Evolutionary conservation across 2,113 vertebrate species (phyloP).

Genomic region (Fulica atra): DNA sequence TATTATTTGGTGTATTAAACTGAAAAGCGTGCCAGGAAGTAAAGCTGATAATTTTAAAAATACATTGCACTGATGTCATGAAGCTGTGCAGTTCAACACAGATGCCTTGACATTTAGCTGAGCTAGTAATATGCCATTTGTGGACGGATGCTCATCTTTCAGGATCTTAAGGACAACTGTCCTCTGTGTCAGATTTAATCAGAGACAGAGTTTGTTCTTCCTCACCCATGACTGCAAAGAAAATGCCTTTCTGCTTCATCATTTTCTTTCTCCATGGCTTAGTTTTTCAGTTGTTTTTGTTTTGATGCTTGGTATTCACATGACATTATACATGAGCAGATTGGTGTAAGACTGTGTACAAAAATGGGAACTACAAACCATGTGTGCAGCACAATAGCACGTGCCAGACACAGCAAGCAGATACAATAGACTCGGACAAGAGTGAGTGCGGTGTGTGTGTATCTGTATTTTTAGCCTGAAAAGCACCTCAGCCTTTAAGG

Average conservation of each 20-base stretch:
- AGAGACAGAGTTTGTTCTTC: not conserved
- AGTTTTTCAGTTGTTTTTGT: slow-evolving; percentile 26
- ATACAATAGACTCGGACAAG: not conserved
- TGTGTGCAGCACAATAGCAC: not conserved
- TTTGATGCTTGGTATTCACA: slow-evolving; percentile 21
- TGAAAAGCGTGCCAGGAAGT: slow-evolving; percentile 27
- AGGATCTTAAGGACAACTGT: slow-evolving; percentile 6
- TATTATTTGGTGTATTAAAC: slow-evolving; percentile 33
- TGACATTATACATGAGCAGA: slow-evolving; percentile 3
- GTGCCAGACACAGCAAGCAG: not conserved
- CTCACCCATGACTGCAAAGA: not conserved
- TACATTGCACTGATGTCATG: not conserved
- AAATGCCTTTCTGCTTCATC: not conserved
- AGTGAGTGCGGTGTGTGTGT: not conserved
- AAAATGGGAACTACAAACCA: not conserved
- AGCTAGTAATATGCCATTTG: slow-evolving; percentile 9
- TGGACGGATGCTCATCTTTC: slow-evolving; percentile 5
- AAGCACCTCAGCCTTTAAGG: not conserved
- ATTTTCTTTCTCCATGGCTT: slow-evolving; percentile 16
- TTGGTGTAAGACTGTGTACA: slow-evolving; percentile 11
- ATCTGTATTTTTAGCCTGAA: not conserved
- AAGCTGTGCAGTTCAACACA: slow-evolving; percentile 31
- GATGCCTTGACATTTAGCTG: slow-evolving; percentile 57
- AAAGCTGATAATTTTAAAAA: slow-evolving; percentile 40
- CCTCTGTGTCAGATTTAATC: slow-evolving; percentile 15